A percentile compares a stretch with the other conserved stretches of the same genome.
These are phyloP conservation scores for Formicarius rufipectus DNA, from an alignment of 2,113 vertebrate genomes.

Conservation along the genomic window DNA sequence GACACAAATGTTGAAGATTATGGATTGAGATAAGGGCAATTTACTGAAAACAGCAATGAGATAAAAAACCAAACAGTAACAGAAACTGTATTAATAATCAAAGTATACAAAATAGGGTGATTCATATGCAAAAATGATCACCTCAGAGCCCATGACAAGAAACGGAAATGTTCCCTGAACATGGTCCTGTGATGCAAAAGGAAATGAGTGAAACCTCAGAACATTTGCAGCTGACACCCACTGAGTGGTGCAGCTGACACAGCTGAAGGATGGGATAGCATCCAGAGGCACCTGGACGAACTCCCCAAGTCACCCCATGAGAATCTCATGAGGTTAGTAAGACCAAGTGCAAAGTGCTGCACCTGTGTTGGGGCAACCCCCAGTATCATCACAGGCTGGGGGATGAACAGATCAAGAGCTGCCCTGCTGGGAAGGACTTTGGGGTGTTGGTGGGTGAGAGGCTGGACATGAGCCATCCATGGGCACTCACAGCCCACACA, in stretches of 20 bases:
- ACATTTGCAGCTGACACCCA: background rate
- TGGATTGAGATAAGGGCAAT: background rate
- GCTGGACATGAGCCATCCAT: background rate
- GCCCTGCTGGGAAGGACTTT: background rate
- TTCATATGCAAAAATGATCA: background rate
- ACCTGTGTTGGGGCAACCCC: background rate
- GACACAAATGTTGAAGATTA: background rate
- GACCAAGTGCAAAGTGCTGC: background rate
- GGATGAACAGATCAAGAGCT: background rate
- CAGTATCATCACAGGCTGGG: background rate
- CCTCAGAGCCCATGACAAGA: background rate
- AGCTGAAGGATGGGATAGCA: background rate
- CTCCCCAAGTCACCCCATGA: background rate
- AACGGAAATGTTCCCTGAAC: background rate
- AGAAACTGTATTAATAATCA: background rate
- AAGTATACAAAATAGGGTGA: background rate
- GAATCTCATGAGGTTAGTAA: background rate
- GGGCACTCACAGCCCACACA: background rate
- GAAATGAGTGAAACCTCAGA: too few relatives aligned
- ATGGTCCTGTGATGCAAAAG: too few relatives aligned
- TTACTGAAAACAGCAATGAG: background rate
- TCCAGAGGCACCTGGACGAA: background rate
- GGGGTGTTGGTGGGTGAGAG: background rate
- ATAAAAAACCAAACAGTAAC: background rate
- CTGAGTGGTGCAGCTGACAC: background rate